Percentiles rank a stretch among this genome's conserved stretches.
These are phyloP conservation scores for Yoshiicerus persimilis DNA, from an alignment of 1,140 invertebrate genomes.

Conservation along the genomic window DNA sequence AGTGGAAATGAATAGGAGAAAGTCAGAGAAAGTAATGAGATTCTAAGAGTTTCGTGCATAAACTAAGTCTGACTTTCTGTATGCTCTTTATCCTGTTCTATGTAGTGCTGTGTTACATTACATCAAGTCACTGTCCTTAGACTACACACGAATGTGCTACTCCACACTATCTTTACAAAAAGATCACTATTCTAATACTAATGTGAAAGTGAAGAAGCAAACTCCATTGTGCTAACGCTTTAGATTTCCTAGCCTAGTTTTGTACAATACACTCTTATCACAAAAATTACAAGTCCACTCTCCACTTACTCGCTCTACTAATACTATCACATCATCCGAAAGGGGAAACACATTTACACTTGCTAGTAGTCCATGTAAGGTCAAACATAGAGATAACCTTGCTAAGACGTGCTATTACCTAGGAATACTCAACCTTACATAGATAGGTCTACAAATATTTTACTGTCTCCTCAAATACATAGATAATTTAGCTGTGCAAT, in stretches of 20 bases:
- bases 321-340: background rate
- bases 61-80: background rate
- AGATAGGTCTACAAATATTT: no score
- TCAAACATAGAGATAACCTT: background rate
- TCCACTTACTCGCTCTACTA: no score
- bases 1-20: background rate
- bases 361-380: background rate
- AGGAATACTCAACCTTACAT: background rate
- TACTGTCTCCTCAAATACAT: background rate
- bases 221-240: background rate
- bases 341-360: background rate
- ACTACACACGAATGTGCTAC: background rate
- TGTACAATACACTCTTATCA: background rate
- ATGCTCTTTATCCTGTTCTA: background rate
- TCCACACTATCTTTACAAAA: background rate
- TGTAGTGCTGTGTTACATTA: background rate
- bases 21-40: conserved; percentile 9
- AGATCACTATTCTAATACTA: background rate
- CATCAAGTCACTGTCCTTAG: background rate
- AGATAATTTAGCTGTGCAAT: background rate
- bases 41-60: conserved; percentile 22
- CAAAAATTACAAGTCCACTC: background rate
- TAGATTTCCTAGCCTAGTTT: background rate
- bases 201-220: background rate
- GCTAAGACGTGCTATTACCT: background rate